Evolutionary conservation across 2,797 vertebrate genomes (phyloP), one percentile per base, ranked within the genome.

Genomic region (Phyllotis vaccarum): DNA sequence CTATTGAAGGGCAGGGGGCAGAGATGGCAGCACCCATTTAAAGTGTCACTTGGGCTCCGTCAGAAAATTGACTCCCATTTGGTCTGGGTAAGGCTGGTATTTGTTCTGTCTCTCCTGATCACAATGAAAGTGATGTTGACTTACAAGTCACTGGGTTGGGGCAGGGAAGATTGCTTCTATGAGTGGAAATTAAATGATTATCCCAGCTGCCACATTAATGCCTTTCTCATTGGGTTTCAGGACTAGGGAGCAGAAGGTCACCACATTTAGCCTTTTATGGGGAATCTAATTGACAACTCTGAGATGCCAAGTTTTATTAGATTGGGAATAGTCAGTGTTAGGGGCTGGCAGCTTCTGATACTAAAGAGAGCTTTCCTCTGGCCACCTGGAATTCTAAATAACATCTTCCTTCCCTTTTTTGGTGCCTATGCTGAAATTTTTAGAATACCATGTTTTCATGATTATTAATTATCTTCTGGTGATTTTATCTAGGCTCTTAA

Each of bases 151-250:
- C 68, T 90, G 64, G 14, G 68, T 52, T 86, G 62, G 81, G 78
- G 91, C 75, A 81, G 95, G 82, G 91, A 91, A 91, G 86, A 92
- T 81, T 86, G 76, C 86, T 94, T 96, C 92, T 62, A 1, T 89
- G 93, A 95, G 97, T 98, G 52, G 96, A 97, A 98, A 21, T 90
- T 97, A 95, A 98, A 96, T 98, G 86, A 91, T 70, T 97, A 97
- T 90, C 95, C 97, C 97, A 98, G 97, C 97, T 98, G 98, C 91
- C 81, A 60, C 90, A 37, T 81, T 93, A 95, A 96, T 96, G 97
- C 95, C 88, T 96, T 96, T 97, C 96, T 97, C 94, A 96, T 96
- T 70, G 93, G 92, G 97, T 94, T 97, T 97, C 89, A 94, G 94
- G 96, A 96, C 0, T 56, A 80, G 97, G 95, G 96, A 97, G 96